phyloP scores from a whole-genome alignment of 2,888 invertebrate species.

The Apamea sordens region DNA sequence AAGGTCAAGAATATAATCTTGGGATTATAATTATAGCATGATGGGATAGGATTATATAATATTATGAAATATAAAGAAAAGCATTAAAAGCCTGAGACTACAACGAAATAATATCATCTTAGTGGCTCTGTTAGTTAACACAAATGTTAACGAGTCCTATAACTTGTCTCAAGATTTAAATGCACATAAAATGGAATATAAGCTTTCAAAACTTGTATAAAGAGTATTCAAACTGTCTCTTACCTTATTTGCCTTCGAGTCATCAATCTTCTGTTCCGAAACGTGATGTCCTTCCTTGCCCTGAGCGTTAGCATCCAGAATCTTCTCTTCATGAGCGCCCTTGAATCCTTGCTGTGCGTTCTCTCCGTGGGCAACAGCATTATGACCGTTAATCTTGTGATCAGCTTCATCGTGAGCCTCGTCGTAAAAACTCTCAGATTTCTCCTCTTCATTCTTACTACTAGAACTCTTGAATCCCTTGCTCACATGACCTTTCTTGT shows the following conservation, averaged over 20 bases:
- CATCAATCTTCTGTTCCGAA: conserved; percentile 89
- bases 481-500: conserved; percentile 92
- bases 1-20: neutral
- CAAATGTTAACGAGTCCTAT: neutral
- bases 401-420: conserved; percentile 92
- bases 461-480: conserved; percentile 92
- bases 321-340: conserved; percentile 91
- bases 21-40: neutral
- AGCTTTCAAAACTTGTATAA: neutral
- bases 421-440: conserved; percentile 92
- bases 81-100: neutral
- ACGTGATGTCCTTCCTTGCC: conserved; percentile 91
- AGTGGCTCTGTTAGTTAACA: neutral
- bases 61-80: neutral
- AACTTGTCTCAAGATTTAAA: neutral
- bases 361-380: conserved; percentile 90
- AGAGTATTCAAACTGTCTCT: conserved; percentile 34
- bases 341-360: conserved; percentile 90
- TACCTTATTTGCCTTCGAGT: conserved; percentile 91
- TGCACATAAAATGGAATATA: neutral
- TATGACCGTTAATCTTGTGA: conserved; percentile 89
- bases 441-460: conserved; percentile 92
- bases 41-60: neutral
- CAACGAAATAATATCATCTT: neutral
- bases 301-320: conserved; percentile 89